phyloP scores from a whole-genome alignment of 2,797 vertebrate genomes.

The Anas acuta region DNA sequence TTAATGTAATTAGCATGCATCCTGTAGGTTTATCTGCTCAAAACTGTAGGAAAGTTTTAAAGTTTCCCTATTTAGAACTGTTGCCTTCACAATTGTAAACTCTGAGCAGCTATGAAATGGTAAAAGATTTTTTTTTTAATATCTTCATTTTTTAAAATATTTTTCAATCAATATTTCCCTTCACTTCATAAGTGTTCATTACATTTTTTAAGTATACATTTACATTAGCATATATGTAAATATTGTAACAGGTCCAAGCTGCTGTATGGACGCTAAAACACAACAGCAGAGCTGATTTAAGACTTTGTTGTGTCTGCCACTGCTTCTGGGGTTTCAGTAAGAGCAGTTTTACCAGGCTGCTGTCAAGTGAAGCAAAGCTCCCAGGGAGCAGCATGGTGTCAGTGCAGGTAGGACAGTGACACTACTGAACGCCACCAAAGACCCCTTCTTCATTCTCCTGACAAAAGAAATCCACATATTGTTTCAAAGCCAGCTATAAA shows the following conservation, averaged over 20 bases:
- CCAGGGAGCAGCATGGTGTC: neutral
- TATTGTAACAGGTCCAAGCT: neutral
- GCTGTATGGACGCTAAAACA: accelerated
- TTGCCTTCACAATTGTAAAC: accelerated
- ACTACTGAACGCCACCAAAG: neutral
- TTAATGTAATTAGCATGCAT: neutral
- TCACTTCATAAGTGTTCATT: neutral
- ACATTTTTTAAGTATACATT: no score
- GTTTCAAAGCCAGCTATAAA: neutral
- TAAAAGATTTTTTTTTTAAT: neutral
- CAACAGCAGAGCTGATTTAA: neutral
- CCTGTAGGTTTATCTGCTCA: neutral
- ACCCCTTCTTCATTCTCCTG: accelerated
- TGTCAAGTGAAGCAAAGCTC: neutral
- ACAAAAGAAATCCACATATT: neutral
- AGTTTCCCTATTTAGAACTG: neutral
- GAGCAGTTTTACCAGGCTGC: neutral
- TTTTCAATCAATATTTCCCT: neutral
- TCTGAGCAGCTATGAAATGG: neutral
- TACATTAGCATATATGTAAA: accelerated
- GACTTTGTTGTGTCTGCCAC: neutral
- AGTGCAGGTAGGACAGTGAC: neutral
- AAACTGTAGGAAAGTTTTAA: neutral
- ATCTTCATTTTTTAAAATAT: neutral
- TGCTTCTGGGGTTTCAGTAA: neutral